These are phyloP conservation scores for Adelphocoris suturalis DNA, from an alignment of 2,888 invertebrate species.

Conservation along the genomic window DNA sequence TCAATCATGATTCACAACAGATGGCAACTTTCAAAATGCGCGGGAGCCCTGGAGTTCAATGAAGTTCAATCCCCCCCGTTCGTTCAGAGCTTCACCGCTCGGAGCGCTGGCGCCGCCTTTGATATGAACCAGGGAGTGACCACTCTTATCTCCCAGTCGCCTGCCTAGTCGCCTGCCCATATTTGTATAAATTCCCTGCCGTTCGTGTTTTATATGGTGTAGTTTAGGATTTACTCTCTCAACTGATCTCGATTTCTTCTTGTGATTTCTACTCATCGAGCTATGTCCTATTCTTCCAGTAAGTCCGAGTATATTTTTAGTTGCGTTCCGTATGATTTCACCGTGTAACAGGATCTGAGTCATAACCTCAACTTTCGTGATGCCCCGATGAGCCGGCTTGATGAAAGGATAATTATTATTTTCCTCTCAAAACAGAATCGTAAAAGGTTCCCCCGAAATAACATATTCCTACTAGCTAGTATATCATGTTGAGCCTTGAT, in stretches of 20 bases:
- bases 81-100: not conserved
- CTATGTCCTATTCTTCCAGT: constrained; percentile 50
- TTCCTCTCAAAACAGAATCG: not conserved
- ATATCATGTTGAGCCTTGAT: too few species aligned
- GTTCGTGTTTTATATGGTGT: not conserved
- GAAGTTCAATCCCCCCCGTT: not conserved
- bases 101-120: not conserved
- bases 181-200: not conserved
- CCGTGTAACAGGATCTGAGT: constrained; percentile 39
- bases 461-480: too few species aligned
- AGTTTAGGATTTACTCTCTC: constrained; percentile 1
- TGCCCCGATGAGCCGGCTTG: constrained; percentile 43
- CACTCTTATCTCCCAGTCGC: not conserved
- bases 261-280: not conserved
- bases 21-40: too few species aligned
- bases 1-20: too few species aligned
- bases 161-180: not conserved
- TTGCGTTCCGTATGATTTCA: not conserved
- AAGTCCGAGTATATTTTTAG: not conserved
- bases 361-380: constrained; percentile 45
- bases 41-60: not conserved
- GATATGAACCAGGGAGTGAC: not conserved
- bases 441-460: too few species aligned
- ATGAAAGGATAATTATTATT: not conserved
- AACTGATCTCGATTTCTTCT: not conserved